These are phyloP conservation scores for Aromia moschata DNA, from an alignment of 2,888 invertebrate genomes.

Conservation along the genomic window DNA sequence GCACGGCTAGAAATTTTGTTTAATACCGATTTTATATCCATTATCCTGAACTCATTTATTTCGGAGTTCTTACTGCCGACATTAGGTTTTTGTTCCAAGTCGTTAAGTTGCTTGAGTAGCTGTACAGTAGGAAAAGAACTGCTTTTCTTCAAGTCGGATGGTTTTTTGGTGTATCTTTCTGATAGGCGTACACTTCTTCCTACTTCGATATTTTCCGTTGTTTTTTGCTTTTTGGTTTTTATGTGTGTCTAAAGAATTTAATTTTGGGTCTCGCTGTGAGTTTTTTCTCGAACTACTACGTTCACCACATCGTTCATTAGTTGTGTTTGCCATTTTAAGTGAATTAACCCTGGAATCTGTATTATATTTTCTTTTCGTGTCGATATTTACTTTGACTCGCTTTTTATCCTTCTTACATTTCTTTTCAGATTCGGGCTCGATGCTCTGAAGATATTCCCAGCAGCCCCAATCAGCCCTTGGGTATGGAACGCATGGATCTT, in stretches of 20 bases:
- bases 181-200: not conserved
- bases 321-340: not conserved
- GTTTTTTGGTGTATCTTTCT: not conserved
- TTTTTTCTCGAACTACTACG: not conserved
- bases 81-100: not conserved
- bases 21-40: not conserved
- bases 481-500: conserved; percentile 32
- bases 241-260: no score
- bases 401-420: conserved; percentile 24
- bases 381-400: conserved; percentile 6
- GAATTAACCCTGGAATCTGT: conserved; percentile 19
- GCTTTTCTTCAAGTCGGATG: not conserved
- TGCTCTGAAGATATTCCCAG: conserved; percentile 42
- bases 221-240: no score
- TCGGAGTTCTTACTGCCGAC: not conserved
- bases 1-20: not conserved
- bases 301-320: not conserved
- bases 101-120: conserved; percentile 7
- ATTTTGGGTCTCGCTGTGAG: no score
- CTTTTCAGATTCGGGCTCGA: conserved; percentile 28
- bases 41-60: not conserved
- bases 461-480: conserved; percentile 48
- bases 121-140: not conserved
- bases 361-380: conserved; percentile 24
- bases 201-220: not conserved